A percentile compares a stretch with the other conserved stretches of the same genome.
phyloP scores from a whole-genome alignment of 2,888 invertebrate species.

The Epinotia ramella region DNA sequence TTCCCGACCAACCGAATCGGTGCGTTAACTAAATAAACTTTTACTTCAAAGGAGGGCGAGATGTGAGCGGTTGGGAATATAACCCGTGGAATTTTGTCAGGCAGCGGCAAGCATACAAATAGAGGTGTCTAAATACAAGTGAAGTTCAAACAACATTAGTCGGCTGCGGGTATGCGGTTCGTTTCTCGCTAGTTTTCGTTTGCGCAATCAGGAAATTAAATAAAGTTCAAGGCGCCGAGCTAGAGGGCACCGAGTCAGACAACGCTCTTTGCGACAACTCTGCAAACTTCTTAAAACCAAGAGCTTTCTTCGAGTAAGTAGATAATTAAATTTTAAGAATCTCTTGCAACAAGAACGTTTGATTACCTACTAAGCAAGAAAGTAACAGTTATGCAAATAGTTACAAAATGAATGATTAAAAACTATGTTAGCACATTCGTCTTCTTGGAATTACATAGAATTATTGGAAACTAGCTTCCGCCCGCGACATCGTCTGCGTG shows the following conservation, averaged over 20 bases:
- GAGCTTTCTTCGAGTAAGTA: slow-evolving; percentile 23
- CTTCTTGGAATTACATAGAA: too few species aligned
- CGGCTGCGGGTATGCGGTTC: slow-evolving; percentile 55
- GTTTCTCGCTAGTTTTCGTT: slow-evolving; percentile 64
- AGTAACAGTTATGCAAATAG: background rate
- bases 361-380: background rate
- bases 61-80: slow-evolving; percentile 13
- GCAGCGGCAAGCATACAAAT: slow-evolving; percentile 55
- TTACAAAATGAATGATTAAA: background rate
- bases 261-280: slow-evolving; percentile 23
- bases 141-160: slow-evolving; percentile 61
- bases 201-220: slow-evolving; percentile 73
- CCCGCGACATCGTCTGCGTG: too few species aligned
- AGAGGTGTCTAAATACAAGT: slow-evolving; percentile 60
- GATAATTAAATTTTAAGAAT: slow-evolving; percentile 7
- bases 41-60: slow-evolving; percentile 10
- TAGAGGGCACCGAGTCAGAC: slow-evolving; percentile 33
- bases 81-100: slow-evolving; percentile 23
- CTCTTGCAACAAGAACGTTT: background rate
- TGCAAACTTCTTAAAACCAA: slow-evolving; percentile 20
- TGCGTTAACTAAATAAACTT: slow-evolving; percentile 2
- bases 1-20: slow-evolving; percentile 1
- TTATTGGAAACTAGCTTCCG: too few species aligned
- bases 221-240: slow-evolving; percentile 63
- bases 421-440: background rate